Evolutionary conservation across 2,797 vertebrate species (phyloP).

Genomic region (Clarias fuscus): DNA sequence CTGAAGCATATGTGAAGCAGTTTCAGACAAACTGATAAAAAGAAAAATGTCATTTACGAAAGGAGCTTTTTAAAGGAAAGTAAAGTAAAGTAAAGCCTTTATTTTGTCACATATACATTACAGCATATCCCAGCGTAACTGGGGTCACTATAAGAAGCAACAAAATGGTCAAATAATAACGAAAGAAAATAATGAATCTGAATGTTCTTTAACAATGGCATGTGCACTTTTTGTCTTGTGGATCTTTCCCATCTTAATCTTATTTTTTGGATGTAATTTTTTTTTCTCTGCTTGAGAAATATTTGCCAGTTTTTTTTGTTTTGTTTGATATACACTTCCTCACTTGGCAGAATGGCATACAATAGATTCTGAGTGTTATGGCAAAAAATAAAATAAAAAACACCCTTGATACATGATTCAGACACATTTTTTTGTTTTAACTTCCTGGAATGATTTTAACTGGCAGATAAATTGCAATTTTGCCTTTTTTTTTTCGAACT

Average conservation of each 20-base stretch:
- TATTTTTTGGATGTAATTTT: background rate
- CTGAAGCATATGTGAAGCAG: background rate
- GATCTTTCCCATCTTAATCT: too few relatives aligned
- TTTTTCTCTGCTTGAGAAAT: background rate
- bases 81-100: too few relatives aligned
- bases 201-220: background rate
- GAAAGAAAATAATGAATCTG: background rate
- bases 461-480: background rate
- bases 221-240: background rate
- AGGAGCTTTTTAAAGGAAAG: background rate
- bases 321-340: background rate
- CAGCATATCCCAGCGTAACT: too few relatives aligned
- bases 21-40: background rate
- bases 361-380: background rate
- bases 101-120: too few relatives aligned
- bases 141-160: background rate
- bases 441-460: background rate
- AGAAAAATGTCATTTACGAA: background rate
- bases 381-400: background rate
- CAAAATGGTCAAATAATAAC: background rate
- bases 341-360: background rate
- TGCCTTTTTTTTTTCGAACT: background rate
- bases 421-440: background rate
- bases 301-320: background rate
- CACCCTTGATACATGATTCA: background rate